A percentile compares a stretch with the other conserved stretches of the same genome.
phyloP scores from a whole-genome alignment of 2,888 invertebrate genomes.

The Arrhopalites spinosus region DNA sequence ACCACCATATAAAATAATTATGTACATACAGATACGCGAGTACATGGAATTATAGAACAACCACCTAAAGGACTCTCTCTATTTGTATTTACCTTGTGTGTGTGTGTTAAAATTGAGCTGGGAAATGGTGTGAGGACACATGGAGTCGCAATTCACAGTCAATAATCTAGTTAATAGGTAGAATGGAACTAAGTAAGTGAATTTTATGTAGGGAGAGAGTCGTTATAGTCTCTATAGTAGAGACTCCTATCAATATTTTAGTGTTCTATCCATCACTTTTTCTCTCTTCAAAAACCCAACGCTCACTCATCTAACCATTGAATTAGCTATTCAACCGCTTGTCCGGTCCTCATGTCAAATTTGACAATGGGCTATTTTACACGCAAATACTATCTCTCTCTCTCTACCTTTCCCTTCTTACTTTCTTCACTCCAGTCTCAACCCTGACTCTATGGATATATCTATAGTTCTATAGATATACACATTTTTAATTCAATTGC shows the following conservation, averaged over 20 bases:
- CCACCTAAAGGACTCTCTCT: not conserved
- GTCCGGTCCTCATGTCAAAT: slow-evolving; percentile 30
- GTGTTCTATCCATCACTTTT: not conserved
- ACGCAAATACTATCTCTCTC: slow-evolving; percentile 49
- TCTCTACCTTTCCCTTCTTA: slow-evolving; percentile 40
- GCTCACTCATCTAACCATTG: slow-evolving; percentile 9
- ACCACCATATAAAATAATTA: not conserved
- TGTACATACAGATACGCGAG: not conserved
- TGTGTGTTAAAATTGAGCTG: not conserved
- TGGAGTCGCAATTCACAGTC: not conserved
- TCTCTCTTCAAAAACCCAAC: not conserved
- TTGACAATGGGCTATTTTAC: slow-evolving; percentile 56
- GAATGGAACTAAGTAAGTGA: not conserved
- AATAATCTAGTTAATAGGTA: slow-evolving; percentile 17
- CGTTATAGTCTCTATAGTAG: not conserved
- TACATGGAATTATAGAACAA: not conserved
- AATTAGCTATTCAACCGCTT: slow-evolving; percentile 21
- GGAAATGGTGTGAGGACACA: slow-evolving; percentile 16
- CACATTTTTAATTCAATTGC: slow-evolving; percentile 10
- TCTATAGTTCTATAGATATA: not conserved
- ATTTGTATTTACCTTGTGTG: not conserved
- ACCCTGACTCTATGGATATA: not conserved
- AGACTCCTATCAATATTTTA: slow-evolving; percentile 27
- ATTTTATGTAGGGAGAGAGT: not conserved
- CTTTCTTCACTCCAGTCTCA: slow-evolving; percentile 36